These are phyloP conservation scores for Electrophaes corylata DNA, from an alignment of 2,888 invertebrate genomes.

Conservation along the genomic window DNA sequence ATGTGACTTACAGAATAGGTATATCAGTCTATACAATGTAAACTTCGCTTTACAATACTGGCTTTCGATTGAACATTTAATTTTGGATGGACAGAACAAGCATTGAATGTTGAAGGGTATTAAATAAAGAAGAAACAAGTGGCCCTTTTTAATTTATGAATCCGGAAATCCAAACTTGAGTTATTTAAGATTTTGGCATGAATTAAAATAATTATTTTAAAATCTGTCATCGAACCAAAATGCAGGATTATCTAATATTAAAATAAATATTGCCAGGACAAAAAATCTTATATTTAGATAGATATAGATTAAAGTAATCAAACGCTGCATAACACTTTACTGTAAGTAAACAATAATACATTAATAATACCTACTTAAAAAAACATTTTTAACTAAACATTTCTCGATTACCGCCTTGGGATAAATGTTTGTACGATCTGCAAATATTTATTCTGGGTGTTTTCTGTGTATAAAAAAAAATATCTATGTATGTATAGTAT, in stretches of 20 bases:
- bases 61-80: not conserved
- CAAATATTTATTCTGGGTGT: too few relatives aligned
- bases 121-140: not conserved
- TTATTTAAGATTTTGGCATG: not conserved
- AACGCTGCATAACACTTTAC: too few relatives aligned
- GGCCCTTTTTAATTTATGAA: not conserved
- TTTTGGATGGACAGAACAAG: slow-evolving; percentile 10
- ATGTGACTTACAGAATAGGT: slow-evolving; percentile 13
- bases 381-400: not conserved
- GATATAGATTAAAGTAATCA: too few relatives aligned
- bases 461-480: too few relatives aligned
- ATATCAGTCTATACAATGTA: slow-evolving; percentile 18
- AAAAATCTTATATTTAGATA: too few relatives aligned
- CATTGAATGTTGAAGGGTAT: slow-evolving; percentile 13
- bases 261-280: too few relatives aligned
- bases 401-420: too few relatives aligned
- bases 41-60: slow-evolving; percentile 11
- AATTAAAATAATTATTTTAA: not conserved
- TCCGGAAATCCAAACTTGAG: slow-evolving; percentile 9
- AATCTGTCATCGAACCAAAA: not conserved
- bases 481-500: too few relatives aligned
- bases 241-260: not conserved
- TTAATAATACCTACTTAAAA: not conserved
- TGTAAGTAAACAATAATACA: not conserved
- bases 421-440: too few relatives aligned